Percentiles rank a stretch among this genome's conserved stretches.
These are phyloP conservation scores for Acrocephalus arundinaceus DNA, from an alignment of 2,113 vertebrate genomes.

Conservation along the genomic window DNA sequence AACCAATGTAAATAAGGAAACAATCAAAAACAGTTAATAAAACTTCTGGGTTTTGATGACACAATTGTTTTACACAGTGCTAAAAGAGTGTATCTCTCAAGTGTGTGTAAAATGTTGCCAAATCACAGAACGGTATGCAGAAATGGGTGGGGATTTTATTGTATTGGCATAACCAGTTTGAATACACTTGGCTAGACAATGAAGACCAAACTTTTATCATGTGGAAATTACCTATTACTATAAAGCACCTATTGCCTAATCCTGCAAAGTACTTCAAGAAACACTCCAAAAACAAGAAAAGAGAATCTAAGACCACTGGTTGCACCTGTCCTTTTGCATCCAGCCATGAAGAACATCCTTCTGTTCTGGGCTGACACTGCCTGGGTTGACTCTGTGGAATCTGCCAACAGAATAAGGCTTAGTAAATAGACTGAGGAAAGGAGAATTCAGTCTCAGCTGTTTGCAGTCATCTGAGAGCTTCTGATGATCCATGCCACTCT, in stretches of 20 bases:
- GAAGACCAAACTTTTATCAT: neutral
- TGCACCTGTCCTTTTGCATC: neutral
- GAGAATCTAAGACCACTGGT: neutral
- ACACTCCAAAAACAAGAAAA: neutral
- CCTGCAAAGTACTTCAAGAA: neutral
- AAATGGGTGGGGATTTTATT: neutral
- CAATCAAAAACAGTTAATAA: neutral
- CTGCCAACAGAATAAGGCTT: neutral
- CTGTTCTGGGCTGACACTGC: neutral
- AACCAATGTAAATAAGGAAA: neutral
- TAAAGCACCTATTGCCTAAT: neutral
- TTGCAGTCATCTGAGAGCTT: neutral
- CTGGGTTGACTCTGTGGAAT: neutral
- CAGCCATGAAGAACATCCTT: neutral
- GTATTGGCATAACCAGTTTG: neutral
- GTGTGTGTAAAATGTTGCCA: neutral
- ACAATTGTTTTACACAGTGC: neutral
- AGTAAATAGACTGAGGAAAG: neutral
- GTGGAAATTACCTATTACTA: neutral
- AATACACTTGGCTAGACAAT: neutral
- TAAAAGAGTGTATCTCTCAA: neutral
- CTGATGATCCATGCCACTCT: neutral
- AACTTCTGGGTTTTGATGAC: neutral
- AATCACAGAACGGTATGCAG: neutral
- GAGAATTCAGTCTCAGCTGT: conserved; percentile 7